A percentile compares a stretch with the other conserved stretches of the same genome.
These are phyloP conservation scores for Leucophenga varia DNA, from an alignment of 1,140 invertebrate species.

Conservation along the genomic window DNA sequence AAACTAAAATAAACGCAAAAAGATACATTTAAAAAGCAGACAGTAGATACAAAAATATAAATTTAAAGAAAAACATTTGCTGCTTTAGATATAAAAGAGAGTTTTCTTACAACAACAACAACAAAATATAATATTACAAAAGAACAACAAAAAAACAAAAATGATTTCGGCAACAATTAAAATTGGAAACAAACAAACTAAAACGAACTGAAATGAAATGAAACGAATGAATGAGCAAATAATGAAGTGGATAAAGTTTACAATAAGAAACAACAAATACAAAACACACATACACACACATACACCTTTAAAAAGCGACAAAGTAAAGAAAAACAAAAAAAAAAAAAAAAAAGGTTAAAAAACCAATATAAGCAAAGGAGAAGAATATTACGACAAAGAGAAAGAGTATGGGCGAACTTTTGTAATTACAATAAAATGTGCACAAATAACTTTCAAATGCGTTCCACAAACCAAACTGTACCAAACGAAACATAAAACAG, in stretches of 20 bases:
- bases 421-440: slow-evolving; percentile 54
- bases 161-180: too few species aligned
- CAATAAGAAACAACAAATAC: slow-evolving; percentile 14
- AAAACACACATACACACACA: too few species aligned
- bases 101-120: too few species aligned
- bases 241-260: slow-evolving; percentile 52
- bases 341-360: slow-evolving; percentile 17
- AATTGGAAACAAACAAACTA: slow-evolving; percentile 25
- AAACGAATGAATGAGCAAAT: slow-evolving; percentile 40
- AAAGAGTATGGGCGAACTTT: slow-evolving; percentile 29
- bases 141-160: too few species aligned
- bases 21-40: too few species aligned
- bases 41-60: too few species aligned
- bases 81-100: too few species aligned
- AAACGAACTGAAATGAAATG: slow-evolving; percentile 39
- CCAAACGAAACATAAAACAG: too few species aligned
- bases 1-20: slow-evolving; percentile 29
- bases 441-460: slow-evolving; percentile 53
- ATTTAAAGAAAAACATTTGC: too few species aligned
- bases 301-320: too few species aligned
- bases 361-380: slow-evolving; percentile 13
- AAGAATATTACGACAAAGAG: slow-evolving; percentile 18
- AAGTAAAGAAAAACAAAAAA: slow-evolving; percentile 3
- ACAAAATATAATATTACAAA: too few species aligned
- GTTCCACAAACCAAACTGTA: too few species aligned